A percentile compares a stretch with the other conserved stretches of the same genome.
phyloP scores from a whole-genome alignment of 2,888 invertebrate genomes.

The Cataglyphis cursor region DNA sequence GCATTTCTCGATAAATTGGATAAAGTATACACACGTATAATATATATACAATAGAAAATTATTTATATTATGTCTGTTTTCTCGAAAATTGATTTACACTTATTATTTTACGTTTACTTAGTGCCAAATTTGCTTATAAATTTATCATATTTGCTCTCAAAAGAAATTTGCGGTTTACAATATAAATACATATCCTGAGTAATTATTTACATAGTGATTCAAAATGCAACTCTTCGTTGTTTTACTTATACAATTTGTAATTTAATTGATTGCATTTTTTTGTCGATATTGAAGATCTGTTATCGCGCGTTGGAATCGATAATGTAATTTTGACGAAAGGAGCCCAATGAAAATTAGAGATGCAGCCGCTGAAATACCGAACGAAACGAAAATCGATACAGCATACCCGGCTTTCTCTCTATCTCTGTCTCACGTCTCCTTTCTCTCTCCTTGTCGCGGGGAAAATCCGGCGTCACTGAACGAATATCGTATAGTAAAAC shows the following conservation, averaged over 20 bases:
- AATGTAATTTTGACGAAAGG: conserved; percentile 70
- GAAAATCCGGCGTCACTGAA: conserved; percentile 40
- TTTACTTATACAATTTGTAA: conserved; percentile 12
- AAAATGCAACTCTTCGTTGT: conserved; percentile 38
- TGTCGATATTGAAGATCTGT: conserved; percentile 49
- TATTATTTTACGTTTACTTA: neutral
- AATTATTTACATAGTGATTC: conserved; percentile 38
- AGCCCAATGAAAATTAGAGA: conserved; percentile 69
- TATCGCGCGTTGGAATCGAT: conserved; percentile 59
- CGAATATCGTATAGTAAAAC: conserved; percentile 53
- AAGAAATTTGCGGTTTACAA: conserved; percentile 8
- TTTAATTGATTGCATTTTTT: conserved; percentile 42
- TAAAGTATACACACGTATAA: neutral
- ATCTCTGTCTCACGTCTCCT: conserved; percentile 27
- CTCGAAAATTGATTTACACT: neutral
- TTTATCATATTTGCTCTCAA: conserved; percentile 2
- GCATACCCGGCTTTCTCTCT: conserved; percentile 54
- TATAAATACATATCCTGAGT: conserved; percentile 41
- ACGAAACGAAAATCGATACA: conserved; percentile 78
- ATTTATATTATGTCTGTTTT: neutral
- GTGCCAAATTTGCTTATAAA: neutral
- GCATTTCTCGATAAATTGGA: neutral
- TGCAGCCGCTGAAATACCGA: conserved; percentile 70
- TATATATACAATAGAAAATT: neutral
- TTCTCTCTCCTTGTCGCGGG: conserved; percentile 31